These are phyloP conservation scores for Tetrapedia diversipes DNA, from an alignment of 2,888 invertebrate species.

Conservation along the genomic window DNA sequence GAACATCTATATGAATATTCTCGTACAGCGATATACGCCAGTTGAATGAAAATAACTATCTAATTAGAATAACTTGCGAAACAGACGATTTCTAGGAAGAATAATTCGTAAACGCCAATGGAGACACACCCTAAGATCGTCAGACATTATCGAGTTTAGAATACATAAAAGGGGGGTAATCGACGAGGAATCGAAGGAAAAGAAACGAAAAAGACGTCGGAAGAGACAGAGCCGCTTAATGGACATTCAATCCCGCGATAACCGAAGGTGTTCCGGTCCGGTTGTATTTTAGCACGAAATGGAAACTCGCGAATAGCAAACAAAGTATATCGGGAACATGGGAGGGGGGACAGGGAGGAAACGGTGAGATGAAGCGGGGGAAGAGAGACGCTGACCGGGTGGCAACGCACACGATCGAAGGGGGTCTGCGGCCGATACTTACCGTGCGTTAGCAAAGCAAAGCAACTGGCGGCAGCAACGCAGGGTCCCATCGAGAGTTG, in stretches of 20 bases:
- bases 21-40: too few relatives aligned
- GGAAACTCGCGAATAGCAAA: conserved; percentile 36
- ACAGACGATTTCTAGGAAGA: too few relatives aligned
- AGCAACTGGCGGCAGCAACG: not conserved
- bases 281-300: conserved; percentile 38
- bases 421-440: too few relatives aligned
- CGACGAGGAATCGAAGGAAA: not conserved
- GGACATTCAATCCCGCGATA: conserved; percentile 57
- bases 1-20: too few relatives aligned
- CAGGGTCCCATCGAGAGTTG: conserved; percentile 5
- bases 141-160: not conserved
- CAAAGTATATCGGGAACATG: conserved; percentile 37
- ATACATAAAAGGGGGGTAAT: not conserved
- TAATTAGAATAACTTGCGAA: too few relatives aligned
- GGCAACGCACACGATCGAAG: conserved; percentile 8
- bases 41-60: too few relatives aligned
- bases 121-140: too few relatives aligned
- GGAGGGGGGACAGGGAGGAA: conserved; percentile 33
- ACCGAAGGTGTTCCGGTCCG: conserved; percentile 53
- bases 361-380: conserved; percentile 26
- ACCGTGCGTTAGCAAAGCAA: too few relatives aligned
- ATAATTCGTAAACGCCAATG: too few relatives aligned
- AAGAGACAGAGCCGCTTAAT: conserved; percentile 38
- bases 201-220: not conserved
- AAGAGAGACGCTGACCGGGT: conserved; percentile 17